A percentile compares a stretch with the other conserved stretches of the same genome.
Conservation (phyloP, 2,797 vertebrate species). For the Parambassis ranga region DNA sequence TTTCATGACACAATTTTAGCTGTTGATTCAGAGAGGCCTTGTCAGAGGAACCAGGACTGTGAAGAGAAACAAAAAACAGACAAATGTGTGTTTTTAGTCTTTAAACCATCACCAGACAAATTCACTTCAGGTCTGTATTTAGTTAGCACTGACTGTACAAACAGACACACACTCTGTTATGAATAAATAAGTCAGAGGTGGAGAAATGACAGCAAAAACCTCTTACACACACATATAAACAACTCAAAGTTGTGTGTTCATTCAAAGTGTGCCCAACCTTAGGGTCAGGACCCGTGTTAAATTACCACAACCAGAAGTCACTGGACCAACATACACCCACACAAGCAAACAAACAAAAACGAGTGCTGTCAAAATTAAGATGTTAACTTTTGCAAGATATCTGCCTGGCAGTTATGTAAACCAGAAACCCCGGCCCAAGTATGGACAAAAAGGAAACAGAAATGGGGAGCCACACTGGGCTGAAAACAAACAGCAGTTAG, state of each 20-base stretch:
- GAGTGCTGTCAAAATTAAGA: no score
- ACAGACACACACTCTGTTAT: background rate
- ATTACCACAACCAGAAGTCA: background rate
- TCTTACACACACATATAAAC: no score
- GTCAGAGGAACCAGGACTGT: slow-evolving; percentile 98
- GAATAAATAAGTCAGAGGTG: background rate
- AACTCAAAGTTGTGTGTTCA: no score
- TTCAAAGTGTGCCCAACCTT: background rate
- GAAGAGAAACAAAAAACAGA: slow-evolving; percentile 43
- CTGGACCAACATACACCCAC: background rate
- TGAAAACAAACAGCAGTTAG: no score
- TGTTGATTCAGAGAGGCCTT: slow-evolving; percentile 83
- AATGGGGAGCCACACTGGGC: no score
- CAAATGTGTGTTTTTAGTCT: background rate
- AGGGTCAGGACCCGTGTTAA: background rate
- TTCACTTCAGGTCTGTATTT: background rate
- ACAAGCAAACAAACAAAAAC: background rate
- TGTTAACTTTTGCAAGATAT: no score
- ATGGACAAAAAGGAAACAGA: no score
- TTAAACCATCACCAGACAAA: background rate
- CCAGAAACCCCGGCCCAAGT: no score
- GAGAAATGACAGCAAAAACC: background rate
- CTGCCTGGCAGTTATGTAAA: no score
- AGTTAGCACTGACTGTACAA: no score
- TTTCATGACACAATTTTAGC: slow-evolving; percentile 76